Evolutionary conservation across 2,797 vertebrate genomes (phyloP).

Genomic region (Rhinophrynus dorsalis): DNA sequence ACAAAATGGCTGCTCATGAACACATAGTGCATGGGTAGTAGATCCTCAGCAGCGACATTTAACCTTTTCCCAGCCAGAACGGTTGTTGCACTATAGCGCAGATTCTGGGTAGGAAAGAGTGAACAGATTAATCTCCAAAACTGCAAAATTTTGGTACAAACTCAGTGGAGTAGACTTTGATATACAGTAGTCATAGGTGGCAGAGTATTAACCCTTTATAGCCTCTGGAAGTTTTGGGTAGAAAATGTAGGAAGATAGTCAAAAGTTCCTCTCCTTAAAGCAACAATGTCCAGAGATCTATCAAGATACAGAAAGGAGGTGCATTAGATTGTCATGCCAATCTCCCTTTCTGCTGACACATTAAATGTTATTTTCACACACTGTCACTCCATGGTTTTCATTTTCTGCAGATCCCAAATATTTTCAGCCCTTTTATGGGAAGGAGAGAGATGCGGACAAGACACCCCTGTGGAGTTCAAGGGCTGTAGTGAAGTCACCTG

Average conservation of each 20-base stretch:
- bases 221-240: neutral
- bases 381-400: neutral
- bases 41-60: neutral
- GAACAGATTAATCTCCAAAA: neutral
- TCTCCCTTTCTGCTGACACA: too few relatives aligned
- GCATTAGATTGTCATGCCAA: neutral
- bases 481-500: too few relatives aligned
- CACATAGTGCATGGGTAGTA: neutral
- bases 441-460: neutral
- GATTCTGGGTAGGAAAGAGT: neutral
- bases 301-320: neutral
- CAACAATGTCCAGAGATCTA: neutral
- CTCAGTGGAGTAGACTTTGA: neutral
- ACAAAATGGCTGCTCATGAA: neutral
- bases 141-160: neutral
- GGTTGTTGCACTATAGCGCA: neutral
- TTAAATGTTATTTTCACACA: neutral
- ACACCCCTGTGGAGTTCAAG: neutral
- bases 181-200: neutral
- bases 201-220: neutral
- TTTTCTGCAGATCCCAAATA: neutral
- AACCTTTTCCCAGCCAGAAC: neutral
- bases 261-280: conserved; percentile 16
- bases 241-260: neutral
- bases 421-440: neutral